Evolutionary conservation across 2,113 vertebrate genomes (phyloP).

Genomic region (Alexandromys fortis): DNA sequence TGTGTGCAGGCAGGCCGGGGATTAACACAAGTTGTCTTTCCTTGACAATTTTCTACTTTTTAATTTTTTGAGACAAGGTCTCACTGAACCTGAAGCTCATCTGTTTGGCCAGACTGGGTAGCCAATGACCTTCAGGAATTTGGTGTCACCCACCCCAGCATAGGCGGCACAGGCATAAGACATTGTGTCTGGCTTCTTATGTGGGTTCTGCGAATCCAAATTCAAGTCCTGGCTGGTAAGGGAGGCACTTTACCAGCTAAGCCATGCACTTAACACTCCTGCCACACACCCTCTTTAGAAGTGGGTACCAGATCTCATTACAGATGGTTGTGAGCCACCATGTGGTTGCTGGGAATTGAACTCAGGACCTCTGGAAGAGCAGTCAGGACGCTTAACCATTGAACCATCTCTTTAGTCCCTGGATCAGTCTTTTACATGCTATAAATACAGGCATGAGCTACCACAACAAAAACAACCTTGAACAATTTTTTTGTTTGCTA

Average conservation of each 20-base stretch:
- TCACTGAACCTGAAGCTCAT: not conserved
- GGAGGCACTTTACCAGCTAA: not conserved
- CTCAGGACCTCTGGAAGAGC: too few species aligned
- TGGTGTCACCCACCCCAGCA: not conserved
- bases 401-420: too few species aligned
- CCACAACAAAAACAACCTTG: not conserved
- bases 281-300: not conserved
- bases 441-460: not conserved
- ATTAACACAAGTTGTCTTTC: not conserved
- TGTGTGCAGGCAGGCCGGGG: not conserved
- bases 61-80: not conserved
- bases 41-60: not conserved
- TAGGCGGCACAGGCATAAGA: not conserved
- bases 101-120: not conserved
- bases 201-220: not conserved
- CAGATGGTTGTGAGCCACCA: too few species aligned
- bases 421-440: not conserved
- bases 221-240: not conserved
- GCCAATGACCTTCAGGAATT: not conserved
- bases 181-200: not conserved
- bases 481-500: not conserved
- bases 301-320: too few species aligned
- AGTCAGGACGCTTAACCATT: too few species aligned
- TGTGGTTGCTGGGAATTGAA: too few species aligned
- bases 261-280: not conserved